Evolutionary conservation across 2,888 invertebrate genomes (phyloP), one percentile per base, ranked within the genome.

Genomic region (Agapetus fuscipes): DNA sequence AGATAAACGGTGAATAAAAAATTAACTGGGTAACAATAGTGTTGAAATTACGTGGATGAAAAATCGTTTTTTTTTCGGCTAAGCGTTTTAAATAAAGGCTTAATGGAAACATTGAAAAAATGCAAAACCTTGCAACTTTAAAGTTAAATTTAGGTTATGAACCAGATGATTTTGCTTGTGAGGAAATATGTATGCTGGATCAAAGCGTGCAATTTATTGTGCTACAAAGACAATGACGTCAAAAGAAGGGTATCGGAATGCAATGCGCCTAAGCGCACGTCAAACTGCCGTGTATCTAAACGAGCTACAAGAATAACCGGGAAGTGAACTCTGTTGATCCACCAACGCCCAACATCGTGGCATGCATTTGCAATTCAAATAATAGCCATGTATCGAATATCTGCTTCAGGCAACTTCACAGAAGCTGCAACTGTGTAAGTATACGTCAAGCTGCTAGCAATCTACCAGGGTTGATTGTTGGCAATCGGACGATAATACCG

Each of bases 291-390:
- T n/a, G n/a, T n/a, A 20, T 20, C 20, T 20, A n/a, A n/a, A 9
- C 20, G 20, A 20, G 20, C 4, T 20, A 9, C 5, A 4, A 20
- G 20, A 20, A 20, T 20, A 6, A 20, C 20, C 31, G 30, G 41
- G 45, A 41, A 41, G 41, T 39, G 35, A 45, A 41, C 40, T 39
- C 33, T 36, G 39, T 38, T n/a, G 20, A 13, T 36, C 31, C 24
- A 24, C 24, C 37, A n/a, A n/a, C n/a, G 12, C 16, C 29, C 28
- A 17, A 20, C 25, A 29, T 39, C 33, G 41, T 41, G 41, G 20
- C 25, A 26, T 38, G 28, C 37, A 42, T 45, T 42, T 45, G 42
- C 45, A 45, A 45, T 41, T 41, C 42, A 45, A 45, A 45, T 45
- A 29, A 20, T 39, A n/a, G n/a, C n/a, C n/a, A 39, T 34, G 42